Evolutionary conservation across 2,797 vertebrate genomes (phyloP).

Genomic region (Peromyscus attwateri): DNA sequence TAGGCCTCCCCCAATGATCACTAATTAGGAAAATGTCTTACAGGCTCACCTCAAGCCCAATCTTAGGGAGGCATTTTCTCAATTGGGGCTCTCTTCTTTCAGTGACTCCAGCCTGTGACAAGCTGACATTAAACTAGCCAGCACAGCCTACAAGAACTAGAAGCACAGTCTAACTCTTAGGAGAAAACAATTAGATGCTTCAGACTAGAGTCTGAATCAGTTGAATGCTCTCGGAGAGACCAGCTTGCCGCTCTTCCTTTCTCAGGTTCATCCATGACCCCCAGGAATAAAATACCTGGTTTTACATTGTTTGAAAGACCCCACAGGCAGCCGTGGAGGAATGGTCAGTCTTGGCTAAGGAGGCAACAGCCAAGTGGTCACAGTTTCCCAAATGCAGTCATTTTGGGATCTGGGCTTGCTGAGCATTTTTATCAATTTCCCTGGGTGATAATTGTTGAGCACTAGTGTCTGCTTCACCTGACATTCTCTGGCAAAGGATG

Average conservation of each 20-base stretch:
- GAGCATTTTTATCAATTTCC: neutral
- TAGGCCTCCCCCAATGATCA: neutral
- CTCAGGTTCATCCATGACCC: neutral
- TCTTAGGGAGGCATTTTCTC: neutral
- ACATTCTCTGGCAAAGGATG: neutral
- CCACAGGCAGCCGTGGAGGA: neutral
- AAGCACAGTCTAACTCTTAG: neutral
- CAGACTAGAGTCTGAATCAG: neutral
- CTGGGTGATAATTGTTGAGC: fast-evolving
- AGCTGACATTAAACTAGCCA: neutral
- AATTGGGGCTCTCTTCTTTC: neutral
- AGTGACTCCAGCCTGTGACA: neutral
- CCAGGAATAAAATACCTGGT: neutral
- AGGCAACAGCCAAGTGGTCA: neutral
- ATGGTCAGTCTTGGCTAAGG: neutral
- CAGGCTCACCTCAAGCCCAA: neutral
- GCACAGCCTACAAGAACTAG: neutral
- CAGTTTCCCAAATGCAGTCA: neutral
- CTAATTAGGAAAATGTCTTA: neutral
- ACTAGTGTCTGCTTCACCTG: neutral
- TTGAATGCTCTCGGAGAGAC: neutral
- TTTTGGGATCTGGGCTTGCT: neutral
- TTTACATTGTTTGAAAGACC: neutral
- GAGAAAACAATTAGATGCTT: neutral
- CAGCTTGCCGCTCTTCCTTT: fast-evolving